Evolutionary conservation across 2,888 invertebrate genomes (phyloP), one percentile per base, ranked within the genome.

Genomic region (Harmothoe impar): DNA sequence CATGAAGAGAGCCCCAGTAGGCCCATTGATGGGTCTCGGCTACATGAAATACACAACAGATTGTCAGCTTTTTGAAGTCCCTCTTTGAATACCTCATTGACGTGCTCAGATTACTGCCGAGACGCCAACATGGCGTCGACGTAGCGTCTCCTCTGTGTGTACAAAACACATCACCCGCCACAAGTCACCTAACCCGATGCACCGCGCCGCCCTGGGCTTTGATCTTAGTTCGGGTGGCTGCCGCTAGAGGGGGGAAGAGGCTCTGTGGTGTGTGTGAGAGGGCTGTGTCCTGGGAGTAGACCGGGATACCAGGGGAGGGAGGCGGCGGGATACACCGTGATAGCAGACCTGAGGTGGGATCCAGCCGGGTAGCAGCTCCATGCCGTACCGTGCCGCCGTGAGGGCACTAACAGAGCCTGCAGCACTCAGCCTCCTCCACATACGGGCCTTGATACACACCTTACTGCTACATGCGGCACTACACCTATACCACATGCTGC

Each of bases 201-300:
- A 12, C 29, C 31, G 31, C 72, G 31, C 72, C 72, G 72, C 62
- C 12, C 68, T 25, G 72, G 72, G 25, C 72, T 72, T 72, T 72
- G 72, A 72, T 72, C 72, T 72, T 25, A 31, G 72, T 72, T 72
- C 72, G 25, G 72, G 72, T 72, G 29, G n/a, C 72, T 7, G n/a
- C 72, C 72, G 29, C 5, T 15, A 29, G 72, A n/a, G n/a, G n/a
- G 29, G 31, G 29, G 72, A 23, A 72, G 72, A n/a, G 72, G 62
- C 62, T 3, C 23, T 3, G 72, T 72, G 3, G 72, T 29, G 5
- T 17, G 15, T 17, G 0, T 29, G 15, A n/a, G 3, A 29, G 7
- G 7, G 0, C 72, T 29, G 25, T 25, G 15, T 1, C 68, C 25
- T 15, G 15, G n/a, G 15, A n/a, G 3, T 23, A 23, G 0, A 25